Evolutionary conservation across 2,797 vertebrate genomes (phyloP).

Genomic region (Gila robusta): DNA sequence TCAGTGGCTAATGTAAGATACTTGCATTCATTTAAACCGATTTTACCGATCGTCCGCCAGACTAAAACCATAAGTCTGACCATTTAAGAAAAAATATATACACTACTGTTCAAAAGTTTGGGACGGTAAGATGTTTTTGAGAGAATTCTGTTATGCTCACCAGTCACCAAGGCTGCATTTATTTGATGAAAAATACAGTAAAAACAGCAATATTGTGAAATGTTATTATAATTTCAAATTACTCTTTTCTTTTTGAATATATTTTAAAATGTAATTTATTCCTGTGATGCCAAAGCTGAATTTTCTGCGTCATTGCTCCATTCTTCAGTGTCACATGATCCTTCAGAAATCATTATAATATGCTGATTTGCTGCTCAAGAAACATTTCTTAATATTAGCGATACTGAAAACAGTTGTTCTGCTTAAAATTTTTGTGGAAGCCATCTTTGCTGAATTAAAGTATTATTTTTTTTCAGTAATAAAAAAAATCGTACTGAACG

Average conservation of each 20-base stretch:
- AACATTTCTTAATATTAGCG: not conserved
- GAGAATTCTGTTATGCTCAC: not conserved
- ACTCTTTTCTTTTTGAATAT: not conserved
- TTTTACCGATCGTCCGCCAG: no score
- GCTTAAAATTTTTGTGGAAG: not conserved
- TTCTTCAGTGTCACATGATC: not conserved
- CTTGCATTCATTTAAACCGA: not conserved
- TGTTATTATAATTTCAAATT: not conserved
- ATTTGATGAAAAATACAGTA: slow-evolving; percentile 1
- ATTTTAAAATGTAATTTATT: not conserved
- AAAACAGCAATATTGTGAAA: not conserved
- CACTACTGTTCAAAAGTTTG: no score
- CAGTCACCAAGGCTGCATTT: not conserved
- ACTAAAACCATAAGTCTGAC: no score
- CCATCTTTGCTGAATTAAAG: not conserved
- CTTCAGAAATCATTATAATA: not conserved
- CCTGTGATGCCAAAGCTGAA: not conserved
- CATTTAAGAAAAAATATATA: no score
- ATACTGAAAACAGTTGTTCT: not conserved
- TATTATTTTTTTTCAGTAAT: not conserved
- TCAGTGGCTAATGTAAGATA: not conserved
- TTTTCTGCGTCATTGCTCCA: not conserved
- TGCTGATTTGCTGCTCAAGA: not conserved
- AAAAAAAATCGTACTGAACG: not conserved
- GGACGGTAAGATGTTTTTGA: no score